Conservation (phyloP, 2,797 vertebrate species). For the Saxicola maurus region DNA sequence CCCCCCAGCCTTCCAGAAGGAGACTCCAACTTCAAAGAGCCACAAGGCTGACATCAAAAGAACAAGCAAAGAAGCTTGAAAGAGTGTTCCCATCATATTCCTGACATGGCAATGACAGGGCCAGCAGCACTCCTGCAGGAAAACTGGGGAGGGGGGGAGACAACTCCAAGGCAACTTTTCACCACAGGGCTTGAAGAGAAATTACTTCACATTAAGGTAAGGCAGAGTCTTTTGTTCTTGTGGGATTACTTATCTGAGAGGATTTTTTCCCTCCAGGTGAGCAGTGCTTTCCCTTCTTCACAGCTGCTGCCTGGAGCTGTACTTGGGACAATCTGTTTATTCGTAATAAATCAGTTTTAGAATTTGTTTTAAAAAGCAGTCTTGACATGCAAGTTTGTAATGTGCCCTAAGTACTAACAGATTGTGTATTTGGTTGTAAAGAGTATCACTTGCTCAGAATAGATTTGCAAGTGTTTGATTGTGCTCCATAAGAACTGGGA, state of each 20-base stretch:
- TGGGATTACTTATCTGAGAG: neutral
- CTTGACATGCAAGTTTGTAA: neutral
- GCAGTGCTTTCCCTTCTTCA: neutral
- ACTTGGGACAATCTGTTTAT: neutral
- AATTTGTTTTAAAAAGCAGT: neutral
- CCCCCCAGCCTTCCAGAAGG: neutral
- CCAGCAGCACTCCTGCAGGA: neutral
- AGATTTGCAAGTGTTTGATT: neutral
- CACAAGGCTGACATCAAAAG: neutral
- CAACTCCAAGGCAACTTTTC: neutral
- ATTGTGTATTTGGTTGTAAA: neutral
- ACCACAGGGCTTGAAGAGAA: neutral
- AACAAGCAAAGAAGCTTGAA: neutral
- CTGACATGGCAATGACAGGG: neutral
- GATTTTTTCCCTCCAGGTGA: neutral
- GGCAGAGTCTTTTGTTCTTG: neutral
- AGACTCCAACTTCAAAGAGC: neutral
- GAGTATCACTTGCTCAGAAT: neutral
- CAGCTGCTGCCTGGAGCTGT: neutral
- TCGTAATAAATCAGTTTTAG: neutral
- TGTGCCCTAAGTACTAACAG: neutral
- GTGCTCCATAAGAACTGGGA: neutral
- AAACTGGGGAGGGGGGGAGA: neutral
- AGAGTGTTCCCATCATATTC: neutral
- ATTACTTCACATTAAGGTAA: neutral